Conservation (phyloP, 2,888 invertebrate species). For the Synergus gifuensis region DNA sequence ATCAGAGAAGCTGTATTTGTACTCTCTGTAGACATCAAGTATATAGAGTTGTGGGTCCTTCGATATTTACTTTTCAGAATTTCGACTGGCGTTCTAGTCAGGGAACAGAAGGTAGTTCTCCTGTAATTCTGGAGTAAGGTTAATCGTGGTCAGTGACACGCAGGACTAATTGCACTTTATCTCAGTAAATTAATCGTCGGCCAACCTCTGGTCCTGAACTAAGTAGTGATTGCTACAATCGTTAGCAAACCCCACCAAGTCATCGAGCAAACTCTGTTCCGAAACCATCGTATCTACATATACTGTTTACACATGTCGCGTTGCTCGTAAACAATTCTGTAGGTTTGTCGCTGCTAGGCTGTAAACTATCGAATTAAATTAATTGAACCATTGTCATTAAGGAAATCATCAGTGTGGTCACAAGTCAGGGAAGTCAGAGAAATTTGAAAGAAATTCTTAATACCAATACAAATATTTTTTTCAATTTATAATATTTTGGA, state of each 20-base stretch:
- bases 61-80: not conserved
- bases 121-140: constrained; percentile 57
- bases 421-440: no score
- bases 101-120: constrained; percentile 42
- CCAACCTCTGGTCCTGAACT: constrained; percentile 58
- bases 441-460: no score
- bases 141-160: constrained; percentile 69
- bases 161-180: constrained; percentile 71
- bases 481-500: no score
- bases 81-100: constrained; percentile 22
- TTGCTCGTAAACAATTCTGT: constrained; percentile 43
- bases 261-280: constrained; percentile 62
- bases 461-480: no score
- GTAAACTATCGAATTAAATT: not conserved
- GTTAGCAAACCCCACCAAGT: constrained; percentile 59
- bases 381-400: not conserved
- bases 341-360: not conserved
- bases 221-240: constrained; percentile 64
- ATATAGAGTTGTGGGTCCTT: not conserved
- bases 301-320: constrained; percentile 54
- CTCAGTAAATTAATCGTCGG: constrained; percentile 70
- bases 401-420: not conserved
- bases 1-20: no score
- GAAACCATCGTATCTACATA: constrained; percentile 57
- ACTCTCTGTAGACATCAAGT: no score